phyloP scores from a whole-genome alignment of 2,888 invertebrate genomes.

The Nomada ruficornis region DNA sequence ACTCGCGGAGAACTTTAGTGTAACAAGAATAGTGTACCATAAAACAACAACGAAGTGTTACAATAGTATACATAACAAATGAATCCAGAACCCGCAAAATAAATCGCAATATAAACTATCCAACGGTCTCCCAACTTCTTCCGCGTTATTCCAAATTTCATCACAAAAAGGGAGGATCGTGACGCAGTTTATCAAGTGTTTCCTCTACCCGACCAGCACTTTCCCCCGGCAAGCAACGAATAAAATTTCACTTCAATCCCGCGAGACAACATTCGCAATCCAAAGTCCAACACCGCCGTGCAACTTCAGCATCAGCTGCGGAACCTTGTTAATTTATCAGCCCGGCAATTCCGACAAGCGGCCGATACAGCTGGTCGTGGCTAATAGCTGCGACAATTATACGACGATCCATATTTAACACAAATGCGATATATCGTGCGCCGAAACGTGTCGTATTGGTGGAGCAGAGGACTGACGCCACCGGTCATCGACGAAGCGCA shows the following conservation, averaged over 20 bases:
- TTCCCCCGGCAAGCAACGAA: not conserved
- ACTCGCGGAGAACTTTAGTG: conserved; percentile 30
- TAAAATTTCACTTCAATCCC: not conserved
- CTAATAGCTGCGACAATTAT: conserved; percentile 57
- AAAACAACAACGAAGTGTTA: not conserved
- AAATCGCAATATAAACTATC: no score
- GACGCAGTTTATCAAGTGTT: no score
- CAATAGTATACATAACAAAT: no score
- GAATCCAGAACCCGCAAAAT: no score
- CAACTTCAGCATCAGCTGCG: not conserved
- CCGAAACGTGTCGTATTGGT: not conserved
- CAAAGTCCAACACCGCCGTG: not conserved
- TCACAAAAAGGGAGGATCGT: not conserved
- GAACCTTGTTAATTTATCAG: conserved; percentile 26
- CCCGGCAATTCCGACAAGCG: conserved; percentile 29
- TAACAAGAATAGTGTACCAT: conserved; percentile 8
- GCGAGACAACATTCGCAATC: no score
- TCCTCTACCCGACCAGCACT: no score
- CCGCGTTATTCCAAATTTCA: not conserved
- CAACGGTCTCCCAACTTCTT: not conserved
- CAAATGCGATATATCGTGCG: conserved; percentile 13
- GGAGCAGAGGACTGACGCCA: not conserved
- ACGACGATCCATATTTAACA: conserved; percentile 61
- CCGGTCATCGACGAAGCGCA: conserved; percentile 35
- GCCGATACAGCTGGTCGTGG: conserved; percentile 38